phyloP scores from a whole-genome alignment of 2,888 invertebrate species.

The Chaitophorus viminalis region DNA sequence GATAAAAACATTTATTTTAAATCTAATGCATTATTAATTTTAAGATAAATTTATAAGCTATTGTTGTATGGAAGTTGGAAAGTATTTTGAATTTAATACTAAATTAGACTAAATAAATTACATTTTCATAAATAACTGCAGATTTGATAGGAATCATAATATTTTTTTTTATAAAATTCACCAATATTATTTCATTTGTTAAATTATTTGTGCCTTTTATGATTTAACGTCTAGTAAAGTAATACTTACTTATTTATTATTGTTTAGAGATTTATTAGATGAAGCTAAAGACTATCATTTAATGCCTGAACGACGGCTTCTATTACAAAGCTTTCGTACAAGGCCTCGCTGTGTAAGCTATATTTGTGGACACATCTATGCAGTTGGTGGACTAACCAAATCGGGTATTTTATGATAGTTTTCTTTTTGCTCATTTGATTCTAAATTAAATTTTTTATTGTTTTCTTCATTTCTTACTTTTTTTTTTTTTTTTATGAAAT shows the following conservation, averaged over 20 bases:
- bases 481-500: not conserved
- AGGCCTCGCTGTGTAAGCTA: constrained; percentile 79
- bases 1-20: no score
- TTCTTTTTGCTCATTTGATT: no score
- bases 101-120: no score
- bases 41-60: no score
- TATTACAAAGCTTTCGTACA: constrained; percentile 80
- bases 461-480: no score
- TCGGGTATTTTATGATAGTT: constrained; percentile 70
- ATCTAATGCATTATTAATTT: no score
- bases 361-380: constrained; percentile 83
- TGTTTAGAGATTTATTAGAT: constrained; percentile 82
- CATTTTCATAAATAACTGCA: not conserved
- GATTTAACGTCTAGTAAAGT: no score
- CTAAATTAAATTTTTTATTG: no score
- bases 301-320: constrained; percentile 83
- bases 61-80: no score
- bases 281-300: constrained; percentile 89
- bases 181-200: not conserved
- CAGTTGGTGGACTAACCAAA: constrained; percentile 86
- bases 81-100: no score
- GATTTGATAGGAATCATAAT: no score
- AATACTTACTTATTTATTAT: constrained; percentile 10
- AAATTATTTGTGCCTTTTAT: no score
- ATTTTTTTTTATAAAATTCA: not conserved